Evolutionary conservation across 2,888 invertebrate species (phyloP).

Genomic region (Tinea semifulvella): DNA sequence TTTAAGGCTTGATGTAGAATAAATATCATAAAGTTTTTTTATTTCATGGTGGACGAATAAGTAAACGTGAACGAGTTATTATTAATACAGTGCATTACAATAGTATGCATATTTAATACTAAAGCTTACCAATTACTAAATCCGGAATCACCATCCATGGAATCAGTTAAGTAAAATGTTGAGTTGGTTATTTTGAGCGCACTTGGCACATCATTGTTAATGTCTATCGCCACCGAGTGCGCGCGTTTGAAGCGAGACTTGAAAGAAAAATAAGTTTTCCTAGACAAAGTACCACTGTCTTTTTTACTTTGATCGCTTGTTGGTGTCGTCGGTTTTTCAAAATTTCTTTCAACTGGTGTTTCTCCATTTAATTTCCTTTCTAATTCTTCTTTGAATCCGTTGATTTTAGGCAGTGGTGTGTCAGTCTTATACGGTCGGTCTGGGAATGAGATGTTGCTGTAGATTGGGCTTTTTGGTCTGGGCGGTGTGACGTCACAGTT

Average conservation of each 20-base stretch:
- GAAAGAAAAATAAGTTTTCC: conserved; percentile 63
- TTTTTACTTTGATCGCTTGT: conserved; percentile 41
- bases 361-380: conserved; percentile 48
- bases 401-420: conserved; percentile 32
- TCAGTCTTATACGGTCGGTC: conserved; percentile 43
- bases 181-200: conserved; percentile 69
- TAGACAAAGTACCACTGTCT: conserved; percentile 47
- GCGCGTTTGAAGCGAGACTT: conserved; percentile 71
- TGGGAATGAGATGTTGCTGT: conserved; percentile 44
- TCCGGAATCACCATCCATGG: conserved; percentile 71
- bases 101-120: too few species aligned
- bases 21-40: too few species aligned
- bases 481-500: conserved; percentile 33
- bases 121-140: conserved; percentile 61
- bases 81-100: too few species aligned
- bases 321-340: conserved; percentile 46
- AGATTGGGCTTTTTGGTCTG: conserved; percentile 27
- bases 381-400: conserved; percentile 49
- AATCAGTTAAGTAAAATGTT: conserved; percentile 76
- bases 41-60: too few species aligned
- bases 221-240: conserved; percentile 63
- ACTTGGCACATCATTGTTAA: conserved; percentile 59
- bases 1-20: too few species aligned
- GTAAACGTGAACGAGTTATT: too few species aligned
- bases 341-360: conserved; percentile 23